Base-by-base conservation (phyloP, 2,888 invertebrate genomes). In the Acholoe squamosa region DNA sequence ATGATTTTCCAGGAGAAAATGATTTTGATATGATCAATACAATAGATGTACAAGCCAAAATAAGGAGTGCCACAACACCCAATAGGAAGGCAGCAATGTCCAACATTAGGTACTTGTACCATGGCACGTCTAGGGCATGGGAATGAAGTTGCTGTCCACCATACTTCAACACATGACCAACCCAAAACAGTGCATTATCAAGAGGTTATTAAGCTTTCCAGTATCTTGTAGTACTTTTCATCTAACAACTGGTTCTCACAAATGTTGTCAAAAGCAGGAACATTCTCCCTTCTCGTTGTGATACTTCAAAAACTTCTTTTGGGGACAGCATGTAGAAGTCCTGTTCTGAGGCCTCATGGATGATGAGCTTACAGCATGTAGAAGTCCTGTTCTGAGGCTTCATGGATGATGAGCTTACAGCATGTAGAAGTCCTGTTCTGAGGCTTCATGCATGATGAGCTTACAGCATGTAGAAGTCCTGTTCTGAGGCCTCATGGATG, bases 111-210 rank as follows among this genome's bases (percentile, higher is more conserved):
- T 93, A 93, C 43, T 93, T 92, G 54, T 93, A 93, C 92, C 92
- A 92, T 12, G 93, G 92, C 91, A 94, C 91, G 84, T 92, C 91
- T 67, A 92, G 90, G 12, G 91, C 91, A 31, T 91, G 22, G 0
- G 94, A 92, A 22, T 92, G 92, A 80, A 94, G 90, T 67, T 93
- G 93, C 19, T 89, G 90, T 0, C 93, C 93, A 14, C 94, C 94
- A 92, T 93, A 92, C 91, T 93, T 92, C 19, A 94, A 91, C 71
- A 94, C 92, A 89, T 94, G 93, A 89, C 94, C 94, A n/a, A 94
- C 90, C 93, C 93, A 94, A 52, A 90, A 93, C 12, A 92, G 93
- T 7, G 93, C 94, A 56, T 92, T 91, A 43, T 93, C 91, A 51
- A 77, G 51, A 1, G 94, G 93, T 52, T 89, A 91, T 71, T 5